A percentile compares a stretch with the other conserved stretches of the same genome.
These are phyloP conservation scores for Pomacea maculata DNA, from an alignment of 1,140 invertebrate genomes.

Conservation along the genomic window DNA sequence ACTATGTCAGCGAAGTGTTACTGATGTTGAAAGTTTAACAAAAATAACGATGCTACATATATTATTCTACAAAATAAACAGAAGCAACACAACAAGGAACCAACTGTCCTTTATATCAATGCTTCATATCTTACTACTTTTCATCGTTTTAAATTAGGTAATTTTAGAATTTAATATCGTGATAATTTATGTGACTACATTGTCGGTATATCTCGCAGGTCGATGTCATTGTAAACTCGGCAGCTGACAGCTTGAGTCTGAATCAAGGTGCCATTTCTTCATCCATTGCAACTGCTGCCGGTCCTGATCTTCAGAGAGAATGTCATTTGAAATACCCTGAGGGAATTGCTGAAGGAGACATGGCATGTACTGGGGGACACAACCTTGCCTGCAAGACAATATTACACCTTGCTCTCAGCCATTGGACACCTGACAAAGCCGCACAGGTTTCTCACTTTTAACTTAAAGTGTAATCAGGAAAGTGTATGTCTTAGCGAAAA, in stretches of 20 bases:
- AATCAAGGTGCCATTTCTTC: slow-evolving; percentile 33
- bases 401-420: slow-evolving; percentile 24
- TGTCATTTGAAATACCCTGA: slow-evolving; percentile 27
- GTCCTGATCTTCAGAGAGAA: slow-evolving; percentile 28
- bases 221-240: slow-evolving; percentile 42
- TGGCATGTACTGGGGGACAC: slow-evolving; percentile 26
- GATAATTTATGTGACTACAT: no score
- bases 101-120: no score
- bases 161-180: no score
- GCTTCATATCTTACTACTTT: no score
- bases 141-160: not conserved
- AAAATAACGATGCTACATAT: no score
- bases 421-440: not conserved
- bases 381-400: slow-evolving; percentile 25
- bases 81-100: no score
- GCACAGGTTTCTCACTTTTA: not conserved
- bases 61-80: no score
- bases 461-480: no score
- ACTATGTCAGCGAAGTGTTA: no score
- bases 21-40: no score
- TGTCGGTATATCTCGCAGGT: slow-evolving; percentile 10
- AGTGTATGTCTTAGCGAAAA: no score
- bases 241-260: slow-evolving; percentile 22
- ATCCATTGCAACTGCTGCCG: slow-evolving; percentile 25
- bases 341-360: slow-evolving; percentile 27